Percentiles rank a stretch among this genome's conserved stretches.
Conservation (phyloP, 1,140 invertebrate species). For the Tribolium castaneum region DNA sequence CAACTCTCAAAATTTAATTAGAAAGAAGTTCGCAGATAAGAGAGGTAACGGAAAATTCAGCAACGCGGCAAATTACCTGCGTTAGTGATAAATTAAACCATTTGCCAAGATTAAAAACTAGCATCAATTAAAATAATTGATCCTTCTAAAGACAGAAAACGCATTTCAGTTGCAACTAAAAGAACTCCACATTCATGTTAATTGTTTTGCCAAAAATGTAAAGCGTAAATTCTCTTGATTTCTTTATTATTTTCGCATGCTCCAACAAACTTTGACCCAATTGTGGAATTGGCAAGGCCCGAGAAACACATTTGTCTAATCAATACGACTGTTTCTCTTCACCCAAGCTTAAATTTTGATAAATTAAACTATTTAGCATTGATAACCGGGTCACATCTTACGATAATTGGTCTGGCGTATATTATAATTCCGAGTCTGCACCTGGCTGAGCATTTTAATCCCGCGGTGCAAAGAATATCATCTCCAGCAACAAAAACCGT, state of each 20-base stretch:
- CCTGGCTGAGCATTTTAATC: background rate
- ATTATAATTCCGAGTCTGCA: too few relatives aligned
- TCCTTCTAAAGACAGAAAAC: background rate
- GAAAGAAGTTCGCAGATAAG: constrained; percentile 9
- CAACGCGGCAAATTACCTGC: background rate
- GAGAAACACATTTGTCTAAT: background rate
- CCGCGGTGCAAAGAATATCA: background rate
- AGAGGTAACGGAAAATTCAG: constrained; percentile 5
- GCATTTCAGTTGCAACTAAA: background rate
- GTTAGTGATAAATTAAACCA: constrained; percentile 5
- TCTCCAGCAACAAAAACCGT: background rate
- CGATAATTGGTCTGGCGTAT: too few relatives aligned
- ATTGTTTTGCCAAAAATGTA: background rate
- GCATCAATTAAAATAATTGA: constrained; percentile 1
- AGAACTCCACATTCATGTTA: background rate
- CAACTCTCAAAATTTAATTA: constrained; percentile 31
- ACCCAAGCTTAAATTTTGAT: background rate
- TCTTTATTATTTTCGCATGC: background rate
- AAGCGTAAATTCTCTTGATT: background rate
- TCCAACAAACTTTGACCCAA: background rate
- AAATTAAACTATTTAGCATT: too few relatives aligned
- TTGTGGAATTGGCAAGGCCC: background rate
- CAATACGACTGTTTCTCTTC: background rate
- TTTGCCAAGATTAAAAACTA: constrained; percentile 10
- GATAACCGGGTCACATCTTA: too few relatives aligned